Percentiles rank a stretch among this genome's conserved stretches.
Conservation (phyloP, 2,797 vertebrate species). For the Scolopax bukidnonensis region DNA sequence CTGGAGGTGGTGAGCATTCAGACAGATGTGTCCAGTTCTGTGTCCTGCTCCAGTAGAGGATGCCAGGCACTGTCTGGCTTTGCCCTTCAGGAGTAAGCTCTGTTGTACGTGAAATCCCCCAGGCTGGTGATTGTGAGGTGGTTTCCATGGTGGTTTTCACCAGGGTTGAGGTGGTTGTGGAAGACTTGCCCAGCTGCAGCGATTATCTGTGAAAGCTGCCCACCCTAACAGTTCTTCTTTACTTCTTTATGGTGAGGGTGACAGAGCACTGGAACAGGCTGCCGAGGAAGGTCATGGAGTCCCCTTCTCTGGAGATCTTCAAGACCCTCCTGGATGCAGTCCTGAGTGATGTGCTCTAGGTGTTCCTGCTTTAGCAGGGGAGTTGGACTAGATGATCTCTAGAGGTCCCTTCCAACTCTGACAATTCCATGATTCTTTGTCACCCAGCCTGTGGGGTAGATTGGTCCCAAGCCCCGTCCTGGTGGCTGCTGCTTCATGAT, state of each 20-base stretch:
- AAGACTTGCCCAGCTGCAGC: neutral
- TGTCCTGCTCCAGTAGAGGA: neutral
- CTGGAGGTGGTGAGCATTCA: neutral
- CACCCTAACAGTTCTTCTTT: neutral
- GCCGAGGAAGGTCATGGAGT: no score
- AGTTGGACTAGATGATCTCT: no score
- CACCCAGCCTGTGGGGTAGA: neutral
- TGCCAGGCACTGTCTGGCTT: rapidly evolving
- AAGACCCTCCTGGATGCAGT: no score
- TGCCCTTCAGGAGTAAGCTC: neutral
- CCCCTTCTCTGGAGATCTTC: no score
- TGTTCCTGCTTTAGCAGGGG: no score
- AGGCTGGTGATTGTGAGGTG: neutral
- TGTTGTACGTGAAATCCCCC: neutral
- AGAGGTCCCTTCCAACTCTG: no score
- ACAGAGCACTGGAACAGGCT: no score
- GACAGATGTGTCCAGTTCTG: neutral
- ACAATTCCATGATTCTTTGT: neutral
- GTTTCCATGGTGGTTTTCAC: neutral
- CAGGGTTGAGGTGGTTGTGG: neutral
- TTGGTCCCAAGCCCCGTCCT: neutral
- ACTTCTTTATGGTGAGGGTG: no score
- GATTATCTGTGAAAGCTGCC: neutral
- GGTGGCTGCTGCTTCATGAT: neutral
- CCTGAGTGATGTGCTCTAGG: no score